Evolutionary conservation across 2,113 vertebrate genomes (phyloP).

Genomic region (Hucho hucho): DNA sequence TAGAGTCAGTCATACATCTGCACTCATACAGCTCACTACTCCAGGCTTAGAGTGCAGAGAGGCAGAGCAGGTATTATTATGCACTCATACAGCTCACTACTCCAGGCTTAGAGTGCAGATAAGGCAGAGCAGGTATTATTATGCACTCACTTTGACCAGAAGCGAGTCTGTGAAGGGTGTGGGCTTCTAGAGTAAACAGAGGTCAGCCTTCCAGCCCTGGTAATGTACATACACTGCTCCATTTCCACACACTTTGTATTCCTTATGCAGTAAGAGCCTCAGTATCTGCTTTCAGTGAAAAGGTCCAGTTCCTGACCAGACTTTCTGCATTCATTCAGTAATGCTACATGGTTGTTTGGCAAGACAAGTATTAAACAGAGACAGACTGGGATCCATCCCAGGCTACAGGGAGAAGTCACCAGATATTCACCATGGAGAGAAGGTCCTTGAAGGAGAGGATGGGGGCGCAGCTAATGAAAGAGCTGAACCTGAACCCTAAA

Average conservation of each 20-base stretch:
- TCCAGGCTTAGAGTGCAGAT: not conserved
- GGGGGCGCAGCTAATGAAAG: conserved; percentile 48
- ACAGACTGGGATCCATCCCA: too few species aligned
- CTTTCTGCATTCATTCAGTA: too few species aligned
- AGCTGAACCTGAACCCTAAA: conserved; percentile 54
- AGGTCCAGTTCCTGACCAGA: too few species aligned
- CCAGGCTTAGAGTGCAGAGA: not conserved
- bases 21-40: not conserved
- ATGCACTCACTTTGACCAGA: not conserved
- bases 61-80: not conserved
- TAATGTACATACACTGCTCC: not conserved
- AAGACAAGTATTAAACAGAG: too few species aligned
- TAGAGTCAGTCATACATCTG: not conserved
- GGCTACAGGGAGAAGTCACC: not conserved
- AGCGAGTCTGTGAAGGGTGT: conserved; percentile 50
- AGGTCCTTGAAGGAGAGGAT: not conserved
- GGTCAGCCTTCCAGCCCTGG: conserved; percentile 32
- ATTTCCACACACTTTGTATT: conserved; percentile 1
- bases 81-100: not conserved
- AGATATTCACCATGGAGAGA: conserved; percentile 57
- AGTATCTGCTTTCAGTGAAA: not conserved
- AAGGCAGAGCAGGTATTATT: not conserved
- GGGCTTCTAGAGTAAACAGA: conserved; percentile 63
- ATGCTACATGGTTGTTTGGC: too few species aligned
- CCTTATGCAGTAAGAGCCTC: not conserved